A percentile compares a stretch with the other conserved stretches of the same genome.
These are phyloP conservation scores for Dipodomys stephensi DNA, from an alignment of 2,113 vertebrate genomes.

Conservation along the genomic window DNA sequence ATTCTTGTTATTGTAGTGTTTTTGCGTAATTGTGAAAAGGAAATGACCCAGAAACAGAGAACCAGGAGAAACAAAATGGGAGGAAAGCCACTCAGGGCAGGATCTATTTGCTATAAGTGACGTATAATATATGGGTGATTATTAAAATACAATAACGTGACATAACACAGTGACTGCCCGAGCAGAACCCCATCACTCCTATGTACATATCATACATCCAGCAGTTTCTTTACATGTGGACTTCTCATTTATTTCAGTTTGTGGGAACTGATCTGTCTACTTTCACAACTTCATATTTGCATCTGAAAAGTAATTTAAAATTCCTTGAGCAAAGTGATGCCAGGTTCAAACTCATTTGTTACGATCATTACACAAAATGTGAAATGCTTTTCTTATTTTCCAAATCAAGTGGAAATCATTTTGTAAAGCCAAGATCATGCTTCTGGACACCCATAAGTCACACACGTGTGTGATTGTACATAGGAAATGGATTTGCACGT, in stretches of 20 bases:
- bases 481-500: neutral
- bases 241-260: slow-evolving; percentile 47
- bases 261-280: neutral
- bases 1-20: neutral
- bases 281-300: slow-evolving; percentile 50
- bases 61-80: neutral
- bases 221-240: slow-evolving; percentile 42
- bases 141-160: neutral
- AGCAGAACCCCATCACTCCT: neutral
- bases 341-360: slow-evolving; percentile 50
- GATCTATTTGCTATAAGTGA: slow-evolving; percentile 3
- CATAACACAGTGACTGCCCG: neutral
- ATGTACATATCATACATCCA: neutral
- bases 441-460: neutral
- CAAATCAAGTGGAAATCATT: slow-evolving; percentile 37
- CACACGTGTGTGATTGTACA: neutral
- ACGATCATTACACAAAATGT: slow-evolving; percentile 32
- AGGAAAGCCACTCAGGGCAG: neutral
- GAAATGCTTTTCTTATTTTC: slow-evolving; percentile 54
- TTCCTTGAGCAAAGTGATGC: slow-evolving; percentile 40
- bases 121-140: neutral
- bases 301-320: slow-evolving; percentile 51
- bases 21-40: neutral
- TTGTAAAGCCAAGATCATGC: slow-evolving; percentile 18
- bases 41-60: neutral